These are phyloP conservation scores for Dicaeum eximium DNA, from an alignment of 2,113 vertebrate genomes.

Conservation along the genomic window DNA sequence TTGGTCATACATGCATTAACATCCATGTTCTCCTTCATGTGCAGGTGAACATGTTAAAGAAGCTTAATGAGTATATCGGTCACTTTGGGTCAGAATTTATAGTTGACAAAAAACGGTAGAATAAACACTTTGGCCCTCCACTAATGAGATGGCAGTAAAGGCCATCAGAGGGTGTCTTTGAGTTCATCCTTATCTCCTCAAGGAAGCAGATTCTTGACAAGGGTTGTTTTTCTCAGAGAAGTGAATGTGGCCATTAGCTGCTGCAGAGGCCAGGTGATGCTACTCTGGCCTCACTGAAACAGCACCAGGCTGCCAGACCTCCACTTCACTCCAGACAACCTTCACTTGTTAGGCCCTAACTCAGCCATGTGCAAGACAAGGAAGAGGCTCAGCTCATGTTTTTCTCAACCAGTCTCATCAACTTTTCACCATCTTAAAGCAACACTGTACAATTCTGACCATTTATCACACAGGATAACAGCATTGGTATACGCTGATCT, in stretches of 20 bases:
- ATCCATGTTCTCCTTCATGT: neutral
- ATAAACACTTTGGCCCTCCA: neutral
- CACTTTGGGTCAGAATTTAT: neutral
- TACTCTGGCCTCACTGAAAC: neutral
- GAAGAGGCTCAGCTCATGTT: neutral
- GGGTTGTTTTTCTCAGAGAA: neutral
- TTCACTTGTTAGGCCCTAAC: neutral
- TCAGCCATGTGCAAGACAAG: neutral
- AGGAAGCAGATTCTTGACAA: neutral
- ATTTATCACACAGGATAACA: neutral
- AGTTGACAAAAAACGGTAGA: neutral
- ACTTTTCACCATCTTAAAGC: neutral
- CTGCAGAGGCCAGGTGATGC: neutral
- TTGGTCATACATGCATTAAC: neutral
- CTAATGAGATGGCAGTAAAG: neutral
- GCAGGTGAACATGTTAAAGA: neutral
- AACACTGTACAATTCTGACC: neutral
- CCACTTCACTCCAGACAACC: neutral
- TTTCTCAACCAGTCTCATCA: neutral
- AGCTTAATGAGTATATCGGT: rapidly evolving
- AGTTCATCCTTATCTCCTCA: neutral
- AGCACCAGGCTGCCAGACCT: neutral
- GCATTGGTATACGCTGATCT: neutral
- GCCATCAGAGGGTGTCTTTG: neutral
- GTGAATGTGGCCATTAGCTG: neutral